A percentile compares a stretch with the other conserved stretches of the same genome.
phyloP scores from a whole-genome alignment of 2,888 invertebrate species.

The Ptilodon capucinus region DNA sequence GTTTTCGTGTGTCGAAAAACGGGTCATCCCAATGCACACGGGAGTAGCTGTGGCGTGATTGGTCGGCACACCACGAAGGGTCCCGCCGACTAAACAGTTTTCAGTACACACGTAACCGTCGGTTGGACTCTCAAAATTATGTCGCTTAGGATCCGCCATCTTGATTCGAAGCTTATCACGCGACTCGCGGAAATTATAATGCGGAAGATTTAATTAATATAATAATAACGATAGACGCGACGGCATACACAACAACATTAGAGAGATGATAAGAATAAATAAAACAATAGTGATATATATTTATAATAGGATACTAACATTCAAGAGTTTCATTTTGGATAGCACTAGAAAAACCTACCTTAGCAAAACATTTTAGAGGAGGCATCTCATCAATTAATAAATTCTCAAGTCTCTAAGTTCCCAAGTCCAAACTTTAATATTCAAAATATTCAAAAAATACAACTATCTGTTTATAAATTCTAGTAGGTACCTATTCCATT shows the following conservation, averaged over 20 bases:
- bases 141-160: conserved; percentile 48
- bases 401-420: not conserved
- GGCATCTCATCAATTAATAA: not conserved
- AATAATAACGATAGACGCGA: not conserved
- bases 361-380: not conserved
- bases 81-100: conserved; percentile 32
- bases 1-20: not conserved
- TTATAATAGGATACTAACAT: no score
- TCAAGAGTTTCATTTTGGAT: no score
- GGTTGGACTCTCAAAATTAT: conserved; percentile 28
- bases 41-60: conserved; percentile 30
- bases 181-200: conserved; percentile 11
- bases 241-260: not conserved
- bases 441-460: no score
- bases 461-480: not conserved
- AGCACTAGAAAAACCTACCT: no score
- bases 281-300: not conserved
- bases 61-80: conserved; percentile 38
- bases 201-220: not conserved
- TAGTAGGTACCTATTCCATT: not conserved
- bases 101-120: conserved; percentile 29
- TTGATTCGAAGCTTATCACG: conserved; percentile 34
- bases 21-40: not conserved
- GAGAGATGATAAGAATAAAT: not conserved
- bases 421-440: no score